A percentile compares a stretch with the other conserved stretches of the same genome.
These are phyloP conservation scores for Drosophila varians DNA, from an alignment of 1,140 invertebrate species.

Conservation along the genomic window DNA sequence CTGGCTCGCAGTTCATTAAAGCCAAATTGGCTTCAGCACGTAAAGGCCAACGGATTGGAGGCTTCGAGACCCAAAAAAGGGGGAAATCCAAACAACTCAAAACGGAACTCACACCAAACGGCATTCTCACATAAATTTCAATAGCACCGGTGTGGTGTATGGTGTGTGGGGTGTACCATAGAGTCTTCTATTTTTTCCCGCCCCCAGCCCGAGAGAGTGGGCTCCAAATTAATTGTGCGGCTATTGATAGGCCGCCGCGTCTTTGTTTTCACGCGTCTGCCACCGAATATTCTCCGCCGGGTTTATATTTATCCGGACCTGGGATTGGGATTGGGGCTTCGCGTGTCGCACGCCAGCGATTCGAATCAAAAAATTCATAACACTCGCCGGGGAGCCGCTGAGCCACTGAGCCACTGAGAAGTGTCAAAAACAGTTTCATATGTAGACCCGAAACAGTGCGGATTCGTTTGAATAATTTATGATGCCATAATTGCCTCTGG, in stretches of 20 bases:
- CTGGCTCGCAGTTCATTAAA: conserved; percentile 62
- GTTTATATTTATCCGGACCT: conserved; percentile 51
- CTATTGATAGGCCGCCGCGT: conserved; percentile 67
- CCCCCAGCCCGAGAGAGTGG: too few species aligned
- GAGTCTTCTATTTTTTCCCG: conserved; percentile 25
- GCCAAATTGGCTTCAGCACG: conserved; percentile 61
- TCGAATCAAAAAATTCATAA: conserved; percentile 47
- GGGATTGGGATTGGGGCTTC: conserved; percentile 71
- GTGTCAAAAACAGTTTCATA: conserved; percentile 69
- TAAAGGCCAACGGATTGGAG: background rate
- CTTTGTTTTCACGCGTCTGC: conserved; percentile 43
- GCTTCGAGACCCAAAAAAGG: background rate
- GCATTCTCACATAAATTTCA: conserved; percentile 65
- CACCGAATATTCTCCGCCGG: background rate
- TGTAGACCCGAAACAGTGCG: conserved; percentile 32
- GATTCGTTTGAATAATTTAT: conserved; percentile 65
- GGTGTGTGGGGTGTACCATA: too few species aligned
- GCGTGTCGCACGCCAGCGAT: conserved; percentile 62
- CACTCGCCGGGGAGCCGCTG: background rate
- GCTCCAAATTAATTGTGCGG: conserved; percentile 63
- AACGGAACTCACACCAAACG: conserved; percentile 77
- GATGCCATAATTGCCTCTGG: conserved; percentile 43
- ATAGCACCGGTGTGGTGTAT: conserved; percentile 1
- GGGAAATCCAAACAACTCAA: conserved; percentile 28
- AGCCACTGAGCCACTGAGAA: conserved; percentile 27